These are phyloP conservation scores for Ophioninae sp. DNA, from an alignment of 2,888 invertebrate species.

Conservation along the genomic window DNA sequence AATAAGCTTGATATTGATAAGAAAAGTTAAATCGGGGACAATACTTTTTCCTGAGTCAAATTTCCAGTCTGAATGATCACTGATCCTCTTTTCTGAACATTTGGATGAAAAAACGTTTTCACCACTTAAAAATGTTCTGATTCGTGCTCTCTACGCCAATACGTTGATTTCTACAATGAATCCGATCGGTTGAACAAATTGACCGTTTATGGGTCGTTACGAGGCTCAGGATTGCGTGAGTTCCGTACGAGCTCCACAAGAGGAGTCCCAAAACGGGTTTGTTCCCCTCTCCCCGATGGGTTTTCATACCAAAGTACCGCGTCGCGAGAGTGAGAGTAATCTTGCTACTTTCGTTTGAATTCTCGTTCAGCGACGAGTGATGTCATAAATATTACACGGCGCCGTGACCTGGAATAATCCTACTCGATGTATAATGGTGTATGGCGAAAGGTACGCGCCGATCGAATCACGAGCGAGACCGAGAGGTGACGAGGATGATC, in stretches of 20 bases:
- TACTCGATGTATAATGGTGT: constrained; percentile 41
- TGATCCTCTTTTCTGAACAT: too few species aligned
- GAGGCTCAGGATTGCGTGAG: constrained; percentile 13
- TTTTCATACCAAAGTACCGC: constrained; percentile 63
- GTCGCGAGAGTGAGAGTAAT: constrained; percentile 77
- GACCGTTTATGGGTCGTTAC: constrained; percentile 37
- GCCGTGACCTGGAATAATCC: constrained; percentile 74
- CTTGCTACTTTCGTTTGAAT: constrained; percentile 77
- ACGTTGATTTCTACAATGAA: constrained; percentile 12
- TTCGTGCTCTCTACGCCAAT: not conserved
- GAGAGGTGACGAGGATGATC: constrained; percentile 31
- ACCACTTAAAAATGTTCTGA: not conserved
- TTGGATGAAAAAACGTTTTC: too few species aligned
- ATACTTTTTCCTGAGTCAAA: too few species aligned
- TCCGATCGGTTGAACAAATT: constrained; percentile 31
- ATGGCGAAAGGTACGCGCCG: constrained; percentile 50
- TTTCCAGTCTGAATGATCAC: too few species aligned
- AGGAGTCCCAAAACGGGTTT: constrained; percentile 55
- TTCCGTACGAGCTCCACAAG: constrained; percentile 3
- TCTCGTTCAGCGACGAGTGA: constrained; percentile 72
- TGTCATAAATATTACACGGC: constrained; percentile 77
- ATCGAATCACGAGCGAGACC: constrained; percentile 23
- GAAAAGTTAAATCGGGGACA: too few species aligned
- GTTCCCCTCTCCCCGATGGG: not conserved
- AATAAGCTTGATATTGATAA: too few species aligned